Conservation (phyloP, 2,113 vertebrate genomes). For the Leptodactylus fuscus region DNA sequence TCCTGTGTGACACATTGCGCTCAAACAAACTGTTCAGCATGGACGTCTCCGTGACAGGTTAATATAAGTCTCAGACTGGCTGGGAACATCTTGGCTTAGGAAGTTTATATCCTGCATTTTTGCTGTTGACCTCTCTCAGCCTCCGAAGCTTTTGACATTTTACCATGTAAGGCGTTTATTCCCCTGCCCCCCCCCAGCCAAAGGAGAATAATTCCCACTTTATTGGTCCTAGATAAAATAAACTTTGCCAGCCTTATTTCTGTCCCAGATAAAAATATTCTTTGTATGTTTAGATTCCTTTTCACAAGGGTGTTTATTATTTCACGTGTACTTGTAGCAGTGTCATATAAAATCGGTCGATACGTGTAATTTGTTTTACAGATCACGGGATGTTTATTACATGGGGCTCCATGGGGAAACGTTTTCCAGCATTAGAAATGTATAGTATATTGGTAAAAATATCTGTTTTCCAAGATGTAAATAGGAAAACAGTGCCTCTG, state of each 20-base stretch:
- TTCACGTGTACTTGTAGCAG: not conserved
- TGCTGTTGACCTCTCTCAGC: conserved; percentile 46
- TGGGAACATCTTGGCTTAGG: conserved; percentile 40
- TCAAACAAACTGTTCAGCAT: conserved; percentile 1
- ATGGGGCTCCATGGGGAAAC: not conserved
- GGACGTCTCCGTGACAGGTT: conserved; percentile 50
- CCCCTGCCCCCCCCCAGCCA: conserved; percentile 33
- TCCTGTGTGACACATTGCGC: conserved; percentile 36
- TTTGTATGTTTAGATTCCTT: not conserved
- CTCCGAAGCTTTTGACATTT: conserved; percentile 34
- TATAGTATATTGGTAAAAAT: no score
- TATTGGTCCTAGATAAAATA: conserved; percentile 48
- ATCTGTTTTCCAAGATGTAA: no score
- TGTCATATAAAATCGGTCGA: not conserved
- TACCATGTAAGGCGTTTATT: conserved; percentile 51
- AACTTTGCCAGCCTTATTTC: conserved; percentile 23
- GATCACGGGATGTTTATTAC: not conserved
- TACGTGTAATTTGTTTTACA: not conserved
- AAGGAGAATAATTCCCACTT: not conserved
- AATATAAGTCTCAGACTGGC: conserved; percentile 34
- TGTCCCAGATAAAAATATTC: not conserved
- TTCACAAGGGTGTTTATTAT: not conserved
- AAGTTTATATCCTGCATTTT: conserved; percentile 54
- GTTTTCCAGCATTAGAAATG: no score
- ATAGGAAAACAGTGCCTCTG: no score